Conservation (phyloP, 2,888 invertebrate genomes). For the Oxyteleia sp. region DNA sequence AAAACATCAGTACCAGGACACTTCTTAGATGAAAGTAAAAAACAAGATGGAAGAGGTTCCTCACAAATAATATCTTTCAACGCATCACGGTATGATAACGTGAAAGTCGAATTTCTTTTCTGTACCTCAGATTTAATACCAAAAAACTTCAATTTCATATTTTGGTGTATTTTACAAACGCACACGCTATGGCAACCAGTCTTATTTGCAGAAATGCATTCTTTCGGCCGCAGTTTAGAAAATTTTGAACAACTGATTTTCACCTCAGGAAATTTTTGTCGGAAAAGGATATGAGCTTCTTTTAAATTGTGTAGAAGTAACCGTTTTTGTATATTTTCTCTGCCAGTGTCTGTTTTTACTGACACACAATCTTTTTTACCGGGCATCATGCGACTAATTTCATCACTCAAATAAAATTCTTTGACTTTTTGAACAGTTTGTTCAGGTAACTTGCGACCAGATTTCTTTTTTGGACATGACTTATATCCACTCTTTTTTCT, state of each 20-base stretch:
- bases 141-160: slow-evolving; percentile 31
- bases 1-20: slow-evolving; percentile 12
- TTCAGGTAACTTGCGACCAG: slow-evolving; percentile 1
- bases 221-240: slow-evolving; percentile 32
- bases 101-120: slow-evolving; percentile 1
- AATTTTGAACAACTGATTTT: slow-evolving; percentile 30
- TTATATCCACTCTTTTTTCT: neutral
- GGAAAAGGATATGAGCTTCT: neutral
- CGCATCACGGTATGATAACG: slow-evolving; percentile 22
- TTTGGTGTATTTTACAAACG: slow-evolving; percentile 15
- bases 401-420: slow-evolving; percentile 19
- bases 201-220: slow-evolving; percentile 15
- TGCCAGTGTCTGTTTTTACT: neutral
- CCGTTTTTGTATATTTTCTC: neutral
- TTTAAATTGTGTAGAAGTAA: neutral
- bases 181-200: too few species aligned
- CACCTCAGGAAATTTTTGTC: slow-evolving; percentile 18
- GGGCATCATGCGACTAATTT: slow-evolving; percentile 21
- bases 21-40: slow-evolving; percentile 4
- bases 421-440: neutral
- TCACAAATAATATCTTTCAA: slow-evolving; percentile 21
- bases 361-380: slow-evolving; percentile 9
- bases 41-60: slow-evolving; percentile 24
- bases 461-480: neutral
- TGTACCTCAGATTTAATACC: slow-evolving; percentile 23